These are phyloP conservation scores for Caenorhabditis sulstoni DNA, from an alignment of 2,888 invertebrate genomes.

Conservation along the genomic window DNA sequence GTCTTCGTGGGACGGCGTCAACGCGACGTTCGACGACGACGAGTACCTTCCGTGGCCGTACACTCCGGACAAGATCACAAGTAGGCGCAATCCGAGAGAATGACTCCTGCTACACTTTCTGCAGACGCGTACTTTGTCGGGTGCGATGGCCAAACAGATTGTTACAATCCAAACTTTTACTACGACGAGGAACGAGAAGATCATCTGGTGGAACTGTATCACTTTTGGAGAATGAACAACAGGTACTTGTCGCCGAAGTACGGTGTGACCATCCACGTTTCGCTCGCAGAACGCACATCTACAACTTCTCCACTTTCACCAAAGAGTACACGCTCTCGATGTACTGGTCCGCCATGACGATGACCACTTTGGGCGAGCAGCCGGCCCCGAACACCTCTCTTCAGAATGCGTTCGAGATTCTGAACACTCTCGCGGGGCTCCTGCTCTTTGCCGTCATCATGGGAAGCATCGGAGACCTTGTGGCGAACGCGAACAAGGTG, in stretches of 20 bases:
- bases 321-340: conserved; percentile 72
- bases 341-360: conserved; percentile 76
- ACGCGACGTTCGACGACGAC: conserved; percentile 68
- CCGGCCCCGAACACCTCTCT: conserved; percentile 67
- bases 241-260: conserved; percentile 1
- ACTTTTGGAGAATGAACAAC: conserved; percentile 63
- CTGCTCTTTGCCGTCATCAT: conserved; percentile 74
- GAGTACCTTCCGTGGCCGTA: conserved; percentile 64
- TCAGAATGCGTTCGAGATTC: conserved; percentile 67
- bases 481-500: conserved; percentile 60
- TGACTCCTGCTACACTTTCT: not conserved
- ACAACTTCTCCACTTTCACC: conserved; percentile 61
- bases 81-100: conserved; percentile 8
- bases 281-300: conserved; percentile 27
- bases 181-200: conserved; percentile 65
- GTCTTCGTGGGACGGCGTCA: conserved; percentile 53
- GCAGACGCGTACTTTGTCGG: conserved; percentile 55
- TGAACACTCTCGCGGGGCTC: conserved; percentile 70
- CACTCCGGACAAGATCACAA: conserved; percentile 64
- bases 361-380: conserved; percentile 76
- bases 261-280: not conserved
- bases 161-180: conserved; percentile 44
- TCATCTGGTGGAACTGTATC: conserved; percentile 60
- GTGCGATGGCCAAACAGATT: conserved; percentile 42
- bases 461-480: conserved; percentile 69